Base-by-base conservation (phyloP, 1,140 invertebrate genomes). In the Pararge aegeria region DNA sequence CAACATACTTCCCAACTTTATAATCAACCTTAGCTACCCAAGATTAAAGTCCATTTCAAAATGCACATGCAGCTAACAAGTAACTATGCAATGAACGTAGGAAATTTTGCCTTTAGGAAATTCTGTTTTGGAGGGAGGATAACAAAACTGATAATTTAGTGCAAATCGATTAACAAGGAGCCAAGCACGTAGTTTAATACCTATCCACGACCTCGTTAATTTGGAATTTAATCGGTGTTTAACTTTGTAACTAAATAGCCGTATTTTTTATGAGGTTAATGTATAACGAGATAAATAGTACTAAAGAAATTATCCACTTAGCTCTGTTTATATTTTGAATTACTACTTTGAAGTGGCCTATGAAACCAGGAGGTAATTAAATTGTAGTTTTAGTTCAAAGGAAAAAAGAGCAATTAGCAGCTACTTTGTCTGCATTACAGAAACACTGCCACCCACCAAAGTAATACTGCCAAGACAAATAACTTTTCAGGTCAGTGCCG, bases 91-190 rank as follows among this genome's bases (percentile, higher is more conserved):
- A 52, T 71, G 68, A 73, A 66, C 42, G 75, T 73, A 59, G 66
- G 70, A 71, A 77, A 81, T 77, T 82, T 78, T 73, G 70, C 79
- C 79, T 74, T 71, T 65, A 71, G 68, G 70, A 79, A 74, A 79
- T 79, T 76, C 63, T 58, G 73, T 70, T 70, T 61, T 55, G 46
- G 58, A 55, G 56, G 60, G 70, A 59, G 63, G 68, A 61, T 72
- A 62, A 68, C 70, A 68, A 58, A 72, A 64, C 67, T 78, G 77
- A 82, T 83, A 81, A 83, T 81, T 76, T 70, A 79, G 65, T 65
- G 61, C 83, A 78, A 83, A 75, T 77, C 73, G 77, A 83, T 79
- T 81, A 68, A 56, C 60, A 64, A 46, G 55, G 46, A 67, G 42
- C 55, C 64, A 70, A 73, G 61, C 67, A 75, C 68, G 73, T 76